A percentile compares a stretch with the other conserved stretches of the same genome.
These are phyloP conservation scores for Lomographa bimaculata DNA, from an alignment of 2,888 invertebrate genomes.

Conservation along the genomic window DNA sequence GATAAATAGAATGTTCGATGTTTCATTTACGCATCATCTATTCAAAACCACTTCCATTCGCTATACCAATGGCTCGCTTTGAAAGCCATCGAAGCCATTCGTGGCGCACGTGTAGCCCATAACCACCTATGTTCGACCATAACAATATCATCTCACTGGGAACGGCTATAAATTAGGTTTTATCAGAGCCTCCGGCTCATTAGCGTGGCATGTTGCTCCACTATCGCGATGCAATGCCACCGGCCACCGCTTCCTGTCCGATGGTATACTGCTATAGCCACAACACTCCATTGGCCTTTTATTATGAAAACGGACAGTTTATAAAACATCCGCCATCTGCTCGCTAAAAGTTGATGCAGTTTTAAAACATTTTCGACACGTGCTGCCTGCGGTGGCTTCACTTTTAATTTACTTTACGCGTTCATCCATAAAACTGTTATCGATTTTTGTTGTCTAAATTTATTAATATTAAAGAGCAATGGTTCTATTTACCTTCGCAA, in stretches of 20 bases:
- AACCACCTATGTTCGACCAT: conserved; percentile 22
- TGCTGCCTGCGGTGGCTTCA: conserved; percentile 1
- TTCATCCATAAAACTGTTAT: not conserved
- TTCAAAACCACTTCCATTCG: conserved; percentile 11
- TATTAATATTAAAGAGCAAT: not conserved
- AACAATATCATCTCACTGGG: conserved; percentile 39
- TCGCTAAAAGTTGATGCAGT: conserved; percentile 2
- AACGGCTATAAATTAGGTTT: conserved; percentile 63
- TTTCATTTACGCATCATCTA: conserved; percentile 12
- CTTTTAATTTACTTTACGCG: not conserved
- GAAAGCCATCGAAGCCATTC: conserved; percentile 25
- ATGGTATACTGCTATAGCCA: conserved; percentile 13
- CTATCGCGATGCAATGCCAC: conserved; percentile 54
- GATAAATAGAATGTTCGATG: too few relatives aligned
- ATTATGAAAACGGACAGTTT: conserved; percentile 17
- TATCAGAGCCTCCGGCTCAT: conserved; percentile 69
- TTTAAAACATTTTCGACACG: conserved; percentile 1
- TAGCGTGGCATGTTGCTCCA: conserved; percentile 61
- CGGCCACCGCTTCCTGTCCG: conserved; percentile 10
- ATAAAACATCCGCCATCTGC: conserved; percentile 9
- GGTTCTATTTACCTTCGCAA: conserved; percentile 2
- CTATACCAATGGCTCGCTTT: conserved; percentile 20
- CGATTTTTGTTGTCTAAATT: not conserved
- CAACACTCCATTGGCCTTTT: conserved; percentile 13
- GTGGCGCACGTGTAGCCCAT: conserved; percentile 28